A percentile compares a stretch with the other conserved stretches of the same genome.
Conservation (phyloP, 2,113 vertebrate genomes). For the Mustela lutreola region DNA sequence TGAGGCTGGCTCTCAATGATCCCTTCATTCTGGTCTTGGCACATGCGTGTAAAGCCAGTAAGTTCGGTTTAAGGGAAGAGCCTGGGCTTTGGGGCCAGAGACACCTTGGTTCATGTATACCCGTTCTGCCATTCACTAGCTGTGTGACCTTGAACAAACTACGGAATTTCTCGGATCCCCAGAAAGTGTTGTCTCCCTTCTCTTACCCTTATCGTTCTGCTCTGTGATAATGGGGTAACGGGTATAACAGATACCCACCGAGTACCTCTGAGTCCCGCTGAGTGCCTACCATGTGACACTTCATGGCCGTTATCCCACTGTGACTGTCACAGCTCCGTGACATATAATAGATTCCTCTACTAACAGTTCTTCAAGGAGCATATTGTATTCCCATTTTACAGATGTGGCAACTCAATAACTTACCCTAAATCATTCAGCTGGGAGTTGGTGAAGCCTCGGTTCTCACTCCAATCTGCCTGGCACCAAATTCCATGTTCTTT, state of each 20-base stretch:
- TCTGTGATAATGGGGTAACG: background rate
- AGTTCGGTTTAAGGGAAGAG: background rate
- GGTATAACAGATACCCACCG: background rate
- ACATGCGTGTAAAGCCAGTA: background rate
- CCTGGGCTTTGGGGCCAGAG: background rate
- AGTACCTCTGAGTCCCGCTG: background rate
- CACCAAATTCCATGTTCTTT: background rate
- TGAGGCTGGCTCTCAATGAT: constrained; percentile 2
- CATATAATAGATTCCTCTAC: background rate
- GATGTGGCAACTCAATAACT: background rate
- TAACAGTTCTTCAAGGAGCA: constrained; percentile 34
- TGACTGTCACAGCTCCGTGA: background rate
- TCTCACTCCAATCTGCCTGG: background rate
- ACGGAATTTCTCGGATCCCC: background rate
- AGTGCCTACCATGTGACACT: background rate
- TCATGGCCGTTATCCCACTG: background rate
- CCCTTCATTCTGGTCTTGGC: background rate
- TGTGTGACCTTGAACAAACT: constrained; percentile 14
- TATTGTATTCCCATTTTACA: constrained; percentile 43
- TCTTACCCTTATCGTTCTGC: background rate
- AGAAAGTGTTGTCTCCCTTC: background rate
- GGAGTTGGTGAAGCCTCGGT: background rate
- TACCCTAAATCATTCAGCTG: background rate
- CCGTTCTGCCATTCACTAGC: background rate
- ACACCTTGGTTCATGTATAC: background rate